These are phyloP conservation scores for Rhinopomastus cyanomelas DNA, from an alignment of 2,113 vertebrate species.

Conservation along the genomic window DNA sequence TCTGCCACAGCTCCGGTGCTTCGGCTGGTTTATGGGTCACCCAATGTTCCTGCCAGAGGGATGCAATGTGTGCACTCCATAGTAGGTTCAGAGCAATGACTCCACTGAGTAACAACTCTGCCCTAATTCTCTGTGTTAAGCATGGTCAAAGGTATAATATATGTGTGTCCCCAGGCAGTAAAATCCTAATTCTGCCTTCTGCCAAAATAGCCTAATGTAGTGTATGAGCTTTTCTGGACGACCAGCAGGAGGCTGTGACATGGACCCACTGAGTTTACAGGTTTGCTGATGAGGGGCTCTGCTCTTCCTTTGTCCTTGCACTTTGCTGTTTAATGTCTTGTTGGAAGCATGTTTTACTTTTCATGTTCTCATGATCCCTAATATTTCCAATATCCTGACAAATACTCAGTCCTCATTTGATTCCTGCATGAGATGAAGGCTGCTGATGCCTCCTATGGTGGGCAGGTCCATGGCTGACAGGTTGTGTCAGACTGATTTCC, in stretches of 20 bases:
- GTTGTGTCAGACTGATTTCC: neutral
- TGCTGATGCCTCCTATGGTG: neutral
- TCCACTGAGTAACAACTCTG: neutral
- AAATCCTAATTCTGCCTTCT: neutral
- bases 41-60: neutral
- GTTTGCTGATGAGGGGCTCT: neutral
- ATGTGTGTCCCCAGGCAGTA: neutral
- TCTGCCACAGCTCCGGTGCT: rapidly evolving
- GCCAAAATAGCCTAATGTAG: neutral
- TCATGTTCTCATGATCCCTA: neutral
- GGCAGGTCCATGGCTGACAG: neutral
- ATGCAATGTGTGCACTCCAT: rapidly evolving
- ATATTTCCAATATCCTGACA: neutral
- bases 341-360: neutral
- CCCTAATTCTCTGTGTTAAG: neutral
- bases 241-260: neutral
- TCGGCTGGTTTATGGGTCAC: neutral
- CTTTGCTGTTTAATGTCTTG: neutral
- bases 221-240: neutral
- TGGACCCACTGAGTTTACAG: neutral
- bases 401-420: neutral
- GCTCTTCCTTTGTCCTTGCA: neutral
- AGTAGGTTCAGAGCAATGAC: neutral
- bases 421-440: neutral
- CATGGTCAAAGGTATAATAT: neutral